A percentile compares a stretch with the other conserved stretches of the same genome.
Evolutionary conservation across 92 coral and sea anemone genomes (phyloP).

Genomic region (Zoanthus solanderi): DNA sequence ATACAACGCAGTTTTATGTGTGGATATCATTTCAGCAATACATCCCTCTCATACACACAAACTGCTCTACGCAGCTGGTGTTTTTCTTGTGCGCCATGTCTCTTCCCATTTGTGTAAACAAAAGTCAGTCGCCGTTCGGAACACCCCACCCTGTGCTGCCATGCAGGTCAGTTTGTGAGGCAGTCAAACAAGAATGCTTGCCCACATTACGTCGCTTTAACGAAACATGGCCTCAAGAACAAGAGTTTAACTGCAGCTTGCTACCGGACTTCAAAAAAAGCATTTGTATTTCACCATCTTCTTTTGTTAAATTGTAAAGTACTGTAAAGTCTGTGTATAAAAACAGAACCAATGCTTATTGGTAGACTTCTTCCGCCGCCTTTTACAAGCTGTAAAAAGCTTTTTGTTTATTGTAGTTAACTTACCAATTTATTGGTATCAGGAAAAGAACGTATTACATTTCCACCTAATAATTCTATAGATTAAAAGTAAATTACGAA

Average conservation of each 20-base stretch:
- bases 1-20: conserved; percentile 57
- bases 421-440: no score
- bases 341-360: no score
- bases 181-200: conserved; percentile 79
- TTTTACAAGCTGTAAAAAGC: no score
- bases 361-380: no score
- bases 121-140: conserved; percentile 8
- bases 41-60: conserved; percentile 63
- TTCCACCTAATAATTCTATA: no score
- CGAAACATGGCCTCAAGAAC: conserved; percentile 63
- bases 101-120: conserved; percentile 78
- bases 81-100: conserved; percentile 83
- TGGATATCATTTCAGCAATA: conserved; percentile 30
- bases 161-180: conserved; percentile 80
- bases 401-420: no score
- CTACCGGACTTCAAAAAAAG: conserved; percentile 73
- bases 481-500: no score
- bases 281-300: conserved; percentile 74
- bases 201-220: conserved; percentile 56
- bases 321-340: no score
- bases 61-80: conserved; percentile 78
- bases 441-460: no score
- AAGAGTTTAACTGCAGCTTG: conserved; percentile 61
- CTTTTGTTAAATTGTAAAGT: conserved; percentile 56
- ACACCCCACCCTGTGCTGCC: conserved; percentile 70